These are phyloP conservation scores for Trypoxylus dichotomus DNA, from an alignment of 1,140 invertebrate species.

Conservation along the genomic window DNA sequence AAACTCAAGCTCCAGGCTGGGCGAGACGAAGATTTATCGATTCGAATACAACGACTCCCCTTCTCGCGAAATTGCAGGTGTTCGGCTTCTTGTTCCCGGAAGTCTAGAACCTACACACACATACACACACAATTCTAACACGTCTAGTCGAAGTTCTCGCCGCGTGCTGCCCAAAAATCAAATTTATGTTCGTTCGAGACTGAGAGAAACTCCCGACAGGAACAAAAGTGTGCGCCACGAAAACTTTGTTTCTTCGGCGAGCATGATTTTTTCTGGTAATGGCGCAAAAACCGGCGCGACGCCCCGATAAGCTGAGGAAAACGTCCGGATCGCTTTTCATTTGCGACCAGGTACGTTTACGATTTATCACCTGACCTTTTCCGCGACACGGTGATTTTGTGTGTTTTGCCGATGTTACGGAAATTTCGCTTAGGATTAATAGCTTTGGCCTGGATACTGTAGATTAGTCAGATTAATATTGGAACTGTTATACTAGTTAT, in stretches of 20 bases:
- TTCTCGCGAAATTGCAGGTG: neutral
- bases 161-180: neutral
- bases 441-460: neutral
- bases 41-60: neutral
- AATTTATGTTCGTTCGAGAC: constrained; percentile 4
- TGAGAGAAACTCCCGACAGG: neutral
- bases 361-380: neutral
- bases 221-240: neutral
- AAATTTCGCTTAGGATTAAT: neutral
- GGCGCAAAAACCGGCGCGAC: neutral
- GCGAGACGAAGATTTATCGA: neutral
- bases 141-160: neutral
- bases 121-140: neutral
- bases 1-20: neutral
- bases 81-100: neutral
- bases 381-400: neutral
- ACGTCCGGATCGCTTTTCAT: neutral
- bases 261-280: neutral
- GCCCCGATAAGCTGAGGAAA: neutral
- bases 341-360: neutral
- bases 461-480: neutral
- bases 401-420: neutral
- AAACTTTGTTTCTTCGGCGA: neutral
- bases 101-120: neutral
- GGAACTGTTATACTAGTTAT: neutral